Percentiles rank a stretch among this genome's conserved stretches.
Conservation (phyloP, 2,113 vertebrate genomes). For the Fukomys damarensis region DNA sequence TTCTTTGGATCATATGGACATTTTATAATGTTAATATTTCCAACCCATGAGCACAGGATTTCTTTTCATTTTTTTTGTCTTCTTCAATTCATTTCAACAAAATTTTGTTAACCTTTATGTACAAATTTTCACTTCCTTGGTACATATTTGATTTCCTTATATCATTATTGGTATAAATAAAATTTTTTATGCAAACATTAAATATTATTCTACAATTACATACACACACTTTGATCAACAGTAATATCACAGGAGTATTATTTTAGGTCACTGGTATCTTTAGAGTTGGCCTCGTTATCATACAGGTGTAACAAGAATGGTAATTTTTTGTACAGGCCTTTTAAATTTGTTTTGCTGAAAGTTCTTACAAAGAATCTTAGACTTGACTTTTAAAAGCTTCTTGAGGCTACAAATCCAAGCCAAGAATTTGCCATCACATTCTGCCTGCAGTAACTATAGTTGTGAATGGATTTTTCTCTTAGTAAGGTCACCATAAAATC, state of each 20-base stretch:
- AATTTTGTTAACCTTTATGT: background rate
- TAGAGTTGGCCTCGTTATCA: constrained; percentile 7
- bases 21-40: background rate
- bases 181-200: background rate
- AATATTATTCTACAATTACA: background rate
- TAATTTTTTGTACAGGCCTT: background rate
- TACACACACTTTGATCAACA: background rate
- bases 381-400: background rate
- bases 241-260: background rate
- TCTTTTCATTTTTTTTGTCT: background rate
- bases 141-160: background rate
- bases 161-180: background rate
- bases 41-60: background rate
- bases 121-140: background rate
- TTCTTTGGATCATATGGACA: background rate
- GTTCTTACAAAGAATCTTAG: constrained; percentile 29
- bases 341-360: background rate
- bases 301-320: background rate
- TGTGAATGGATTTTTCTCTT: background rate
- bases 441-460: background rate
- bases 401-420: background rate
- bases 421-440: constrained; percentile 15
- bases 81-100: background rate
- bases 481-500: background rate
- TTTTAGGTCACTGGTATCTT: background rate